These are phyloP conservation scores for Aleadryas rufinucha DNA, from an alignment of 2,113 vertebrate genomes.

Conservation along the genomic window DNA sequence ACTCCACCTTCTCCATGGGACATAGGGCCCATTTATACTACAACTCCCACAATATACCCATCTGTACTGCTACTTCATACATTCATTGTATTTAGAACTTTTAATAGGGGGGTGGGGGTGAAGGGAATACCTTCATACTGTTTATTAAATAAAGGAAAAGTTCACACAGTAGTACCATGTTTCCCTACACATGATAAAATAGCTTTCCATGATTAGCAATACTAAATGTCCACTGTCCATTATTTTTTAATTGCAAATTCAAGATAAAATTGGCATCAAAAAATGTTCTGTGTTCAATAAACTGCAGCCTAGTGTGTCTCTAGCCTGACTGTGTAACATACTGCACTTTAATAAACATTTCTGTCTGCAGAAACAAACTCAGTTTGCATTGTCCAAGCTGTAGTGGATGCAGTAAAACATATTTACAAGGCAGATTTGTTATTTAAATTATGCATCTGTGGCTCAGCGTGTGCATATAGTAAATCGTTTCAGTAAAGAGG, in stretches of 20 bases:
- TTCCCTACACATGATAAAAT: background rate
- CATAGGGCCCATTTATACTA: background rate
- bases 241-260: background rate
- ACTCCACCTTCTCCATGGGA: background rate
- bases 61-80: background rate
- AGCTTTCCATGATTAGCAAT: background rate
- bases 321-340: background rate
- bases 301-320: background rate
- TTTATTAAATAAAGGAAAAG: background rate
- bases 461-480: background rate
- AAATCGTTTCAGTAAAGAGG: background rate
- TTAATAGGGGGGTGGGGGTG: fast-evolving
- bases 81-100: background rate
- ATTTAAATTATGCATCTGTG: background rate
- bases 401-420: background rate
- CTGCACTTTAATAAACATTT: background rate
- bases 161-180: background rate
- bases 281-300: background rate
- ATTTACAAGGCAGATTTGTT: background rate
- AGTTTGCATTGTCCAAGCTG: background rate
- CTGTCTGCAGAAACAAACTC: background rate
- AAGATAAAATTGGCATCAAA: background rate
- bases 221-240: background rate
- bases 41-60: fast-evolving
- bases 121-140: background rate